Conservation (phyloP, 64 coral and sea anemone genomes). For the Montipora cactus region DNA sequence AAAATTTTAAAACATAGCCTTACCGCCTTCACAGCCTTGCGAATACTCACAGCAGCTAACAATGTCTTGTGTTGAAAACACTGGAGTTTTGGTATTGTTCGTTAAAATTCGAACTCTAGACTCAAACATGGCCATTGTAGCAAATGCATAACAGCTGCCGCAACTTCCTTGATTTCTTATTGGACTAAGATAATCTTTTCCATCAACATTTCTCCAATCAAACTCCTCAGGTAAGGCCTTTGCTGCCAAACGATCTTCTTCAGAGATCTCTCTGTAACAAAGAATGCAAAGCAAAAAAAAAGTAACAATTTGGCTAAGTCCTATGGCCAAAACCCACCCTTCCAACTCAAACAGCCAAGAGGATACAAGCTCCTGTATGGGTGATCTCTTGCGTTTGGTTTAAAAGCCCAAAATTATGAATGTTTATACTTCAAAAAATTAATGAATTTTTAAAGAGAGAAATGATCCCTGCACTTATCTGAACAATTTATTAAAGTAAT, state of each 20-base stretch:
- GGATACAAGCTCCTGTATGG: no score
- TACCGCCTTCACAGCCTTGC: constrained; percentile 90
- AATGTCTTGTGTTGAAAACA: constrained; percentile 81
- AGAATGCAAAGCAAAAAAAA: background rate
- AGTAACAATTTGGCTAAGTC: no score
- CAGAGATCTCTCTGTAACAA: constrained; percentile 24
- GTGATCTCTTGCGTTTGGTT: no score
- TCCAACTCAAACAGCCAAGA: no score
- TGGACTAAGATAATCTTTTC: constrained; percentile 81
- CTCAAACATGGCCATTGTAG: constrained; percentile 87
- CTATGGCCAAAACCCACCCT: background rate
- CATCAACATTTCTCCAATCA: constrained; percentile 82
- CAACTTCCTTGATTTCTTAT: constrained; percentile 65
- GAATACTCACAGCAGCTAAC: constrained; percentile 89
- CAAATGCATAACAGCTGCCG: constrained; percentile 88
- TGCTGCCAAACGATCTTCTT: constrained; percentile 46
- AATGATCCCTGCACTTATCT: no score
- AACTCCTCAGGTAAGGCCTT: constrained; percentile 63
- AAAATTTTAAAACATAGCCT: background rate
- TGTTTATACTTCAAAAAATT: no score
- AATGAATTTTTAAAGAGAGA: no score
- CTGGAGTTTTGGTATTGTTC: constrained; percentile 64
- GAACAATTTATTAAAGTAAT: no score
- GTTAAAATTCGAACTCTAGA: constrained; percentile 67
- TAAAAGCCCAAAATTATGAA: no score